A percentile compares a stretch with the other conserved stretches of the same genome.
phyloP scores from a whole-genome alignment of 2,888 invertebrate genomes.

The Rutpela maculata region DNA sequence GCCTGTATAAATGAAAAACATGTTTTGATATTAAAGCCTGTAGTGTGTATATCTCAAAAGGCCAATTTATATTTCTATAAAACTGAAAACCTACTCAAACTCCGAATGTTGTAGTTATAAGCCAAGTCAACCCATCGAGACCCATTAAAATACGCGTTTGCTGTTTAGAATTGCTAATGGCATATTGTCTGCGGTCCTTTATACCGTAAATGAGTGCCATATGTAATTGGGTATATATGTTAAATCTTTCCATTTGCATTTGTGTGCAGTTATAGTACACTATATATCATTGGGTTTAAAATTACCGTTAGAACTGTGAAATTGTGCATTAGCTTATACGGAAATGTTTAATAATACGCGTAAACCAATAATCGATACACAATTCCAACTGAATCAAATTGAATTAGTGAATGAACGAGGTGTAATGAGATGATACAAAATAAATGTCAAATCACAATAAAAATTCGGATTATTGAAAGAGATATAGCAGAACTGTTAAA shows the following conservation, averaged over 20 bases:
- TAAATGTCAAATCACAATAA: too few species aligned
- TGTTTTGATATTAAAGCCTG: not conserved
- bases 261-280: not conserved
- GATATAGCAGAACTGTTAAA: too few species aligned
- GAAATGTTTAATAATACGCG: not conserved
- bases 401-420: not conserved
- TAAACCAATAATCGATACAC: not conserved
- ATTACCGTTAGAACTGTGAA: not conserved
- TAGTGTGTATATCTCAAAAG: not conserved
- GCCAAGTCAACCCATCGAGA: not conserved
- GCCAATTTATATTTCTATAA: not conserved
- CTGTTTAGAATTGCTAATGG: constrained; percentile 1
- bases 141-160: not conserved
- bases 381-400: not conserved
- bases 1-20: not conserved
- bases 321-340: not conserved
- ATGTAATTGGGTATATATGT: not conserved
- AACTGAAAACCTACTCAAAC: not conserved
- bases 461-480: too few species aligned
- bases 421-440: too few species aligned
- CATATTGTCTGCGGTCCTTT: not conserved
- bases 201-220: not conserved
- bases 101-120: not conserved
- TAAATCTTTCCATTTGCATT: not conserved
- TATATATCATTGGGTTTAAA: not conserved